A percentile compares a stretch with the other conserved stretches of the same genome.
Conservation (phyloP, 2,113 vertebrate genomes). For the Ariopsis seemanni region DNA sequence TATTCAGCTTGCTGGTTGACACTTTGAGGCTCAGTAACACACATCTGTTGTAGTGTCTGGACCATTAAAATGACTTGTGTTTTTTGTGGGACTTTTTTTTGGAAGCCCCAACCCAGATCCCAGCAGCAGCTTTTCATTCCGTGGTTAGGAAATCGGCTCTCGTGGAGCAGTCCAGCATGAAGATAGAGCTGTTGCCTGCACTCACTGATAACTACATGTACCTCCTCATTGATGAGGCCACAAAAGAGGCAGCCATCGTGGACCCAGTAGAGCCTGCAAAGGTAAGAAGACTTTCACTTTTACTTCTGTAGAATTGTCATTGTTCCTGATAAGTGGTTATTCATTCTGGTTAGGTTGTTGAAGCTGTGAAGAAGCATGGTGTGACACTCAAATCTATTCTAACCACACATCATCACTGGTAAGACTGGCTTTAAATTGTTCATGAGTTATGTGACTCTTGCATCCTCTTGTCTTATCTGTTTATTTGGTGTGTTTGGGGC, state of each 20-base stretch:
- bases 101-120: slow-evolving; percentile 72
- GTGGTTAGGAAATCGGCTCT: slow-evolving; percentile 68
- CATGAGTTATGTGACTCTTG: not conserved
- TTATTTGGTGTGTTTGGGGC: slow-evolving; percentile 1
- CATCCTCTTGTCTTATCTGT: not conserved
- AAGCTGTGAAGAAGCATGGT: slow-evolving; percentile 82
- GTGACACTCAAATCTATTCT: slow-evolving; percentile 89
- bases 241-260: slow-evolving; percentile 87
- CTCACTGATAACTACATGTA: slow-evolving; percentile 99
- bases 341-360: slow-evolving; percentile 79
- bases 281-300: slow-evolving; percentile 64
- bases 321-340: not conserved
- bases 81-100: not conserved
- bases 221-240: slow-evolving; percentile 87
- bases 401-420: slow-evolving; percentile 99
- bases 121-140: slow-evolving; percentile 63
- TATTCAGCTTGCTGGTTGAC: not conserved
- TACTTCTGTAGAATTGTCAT: not conserved
- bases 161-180: slow-evolving; percentile 81
- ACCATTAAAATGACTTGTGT: not conserved
- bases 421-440: slow-evolving; percentile 23
- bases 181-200: slow-evolving; percentile 87
- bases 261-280: slow-evolving; percentile 94
- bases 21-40: not conserved
- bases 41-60: not conserved